Base-by-base conservation (phyloP, 2,888 invertebrate species). In the Plutella xylostella region DNA sequence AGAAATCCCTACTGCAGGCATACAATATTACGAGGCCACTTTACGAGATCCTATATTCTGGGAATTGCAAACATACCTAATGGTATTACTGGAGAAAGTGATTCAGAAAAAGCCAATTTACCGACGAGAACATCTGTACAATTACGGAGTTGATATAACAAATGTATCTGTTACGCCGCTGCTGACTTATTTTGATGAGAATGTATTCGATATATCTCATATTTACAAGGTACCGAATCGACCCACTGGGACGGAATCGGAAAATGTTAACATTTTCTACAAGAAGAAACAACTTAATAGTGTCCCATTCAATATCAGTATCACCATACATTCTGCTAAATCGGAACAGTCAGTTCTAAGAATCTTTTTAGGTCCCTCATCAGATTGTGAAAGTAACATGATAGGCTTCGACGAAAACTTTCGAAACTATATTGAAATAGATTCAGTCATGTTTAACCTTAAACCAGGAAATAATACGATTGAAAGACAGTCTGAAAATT, bases 11-110 rank as follows among this genome's bases (percentile, higher is more conserved):
- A 34, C 39, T 1, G 20, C 33, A 12, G 11, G 14, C 12, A 19
- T 44, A 12, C 41, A 45, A 15, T 40, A n/a, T 22, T 41, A 34
- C 14, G 45, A 45, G 18, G 41, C 35, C n/a, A 35, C 41, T 4
- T 15, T 45, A 22, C 45, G 35, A 1, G 45, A 45, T 18, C 35
- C 34, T 12, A 35, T 35, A 9, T 45, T 45, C 20, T 45, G 35
- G 35, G n/a, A 41, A 28, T 3, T 41, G 12, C 40, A 41, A 28
- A 34, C 25, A 9, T 35, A 35, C 30, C 19, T 41, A 3, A 28
- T 45, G 20, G 19, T 2, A n/a, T 4, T 41, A 19, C 15, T 45
- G 3, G 21, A 40, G 5, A 45, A 41, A n/a, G 14, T 45, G 2
- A 7, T 11, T 12, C 5, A n/a, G 5, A 34, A 14, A 25, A 33